Evolutionary conservation across 1,140 invertebrate genomes (phyloP).

Genomic region (Lucilia cuprina): DNA sequence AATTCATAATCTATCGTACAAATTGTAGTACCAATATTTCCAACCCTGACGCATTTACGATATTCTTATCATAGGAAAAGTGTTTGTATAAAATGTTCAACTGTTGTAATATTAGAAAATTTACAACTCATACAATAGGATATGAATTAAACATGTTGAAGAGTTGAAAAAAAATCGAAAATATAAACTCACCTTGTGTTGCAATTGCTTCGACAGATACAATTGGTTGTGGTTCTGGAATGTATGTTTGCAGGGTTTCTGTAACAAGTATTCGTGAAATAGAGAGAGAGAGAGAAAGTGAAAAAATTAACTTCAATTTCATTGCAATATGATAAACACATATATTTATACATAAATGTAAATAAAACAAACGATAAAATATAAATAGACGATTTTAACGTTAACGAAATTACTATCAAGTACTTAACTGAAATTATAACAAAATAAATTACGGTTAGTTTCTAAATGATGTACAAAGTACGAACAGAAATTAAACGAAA

Average conservation of each 20-base stretch:
- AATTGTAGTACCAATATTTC: too few species aligned
- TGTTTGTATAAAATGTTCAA: too few species aligned
- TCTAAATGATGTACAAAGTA: too few species aligned
- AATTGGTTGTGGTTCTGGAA: neutral
- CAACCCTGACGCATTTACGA: too few species aligned
- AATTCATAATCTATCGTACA: neutral
- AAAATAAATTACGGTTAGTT: too few species aligned
- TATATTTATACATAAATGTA: neutral
- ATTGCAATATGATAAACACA: neutral
- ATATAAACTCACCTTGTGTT: conserved; percentile 22
- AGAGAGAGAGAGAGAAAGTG: neutral
- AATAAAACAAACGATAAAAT: neutral
- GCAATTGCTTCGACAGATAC: conserved; percentile 2
- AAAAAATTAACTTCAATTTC: too few species aligned
- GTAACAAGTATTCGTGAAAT: too few species aligned
- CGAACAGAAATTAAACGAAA: too few species aligned
- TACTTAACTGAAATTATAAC: neutral
- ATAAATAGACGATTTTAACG: neutral
- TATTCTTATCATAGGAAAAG: too few species aligned
- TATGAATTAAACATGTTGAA: too few species aligned
- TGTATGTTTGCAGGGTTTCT: conserved; percentile 13
- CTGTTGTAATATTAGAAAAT: too few species aligned
- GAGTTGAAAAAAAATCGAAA: neutral
- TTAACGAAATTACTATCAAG: neutral
- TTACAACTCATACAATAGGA: too few species aligned